Conservation (phyloP, 2,888 invertebrate genomes). For the Abrostola triplasia region DNA sequence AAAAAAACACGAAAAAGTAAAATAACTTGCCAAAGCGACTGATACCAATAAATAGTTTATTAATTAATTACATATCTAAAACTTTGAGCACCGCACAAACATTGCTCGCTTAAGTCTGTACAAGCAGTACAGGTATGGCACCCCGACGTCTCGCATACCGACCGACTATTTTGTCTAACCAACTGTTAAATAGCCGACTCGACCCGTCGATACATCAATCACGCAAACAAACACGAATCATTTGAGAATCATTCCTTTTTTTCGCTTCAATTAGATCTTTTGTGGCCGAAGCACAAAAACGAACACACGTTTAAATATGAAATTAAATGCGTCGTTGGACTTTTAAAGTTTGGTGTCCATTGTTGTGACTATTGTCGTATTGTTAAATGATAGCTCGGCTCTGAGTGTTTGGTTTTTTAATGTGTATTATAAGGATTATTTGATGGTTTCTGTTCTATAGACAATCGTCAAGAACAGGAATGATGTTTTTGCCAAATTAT, state of each 20-base stretch:
- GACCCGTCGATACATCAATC: slow-evolving; percentile 87
- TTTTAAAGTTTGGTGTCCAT: slow-evolving; percentile 61
- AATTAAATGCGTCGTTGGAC: slow-evolving; percentile 83
- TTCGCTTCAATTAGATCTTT: slow-evolving; percentile 87
- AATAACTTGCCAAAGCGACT: neutral
- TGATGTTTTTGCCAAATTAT: neutral
- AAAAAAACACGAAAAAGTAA: neutral
- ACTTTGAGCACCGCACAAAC: slow-evolving; percentile 70
- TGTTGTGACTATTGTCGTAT: slow-evolving; percentile 60
- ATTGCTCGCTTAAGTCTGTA: slow-evolving; percentile 66
- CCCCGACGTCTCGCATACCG: slow-evolving; percentile 75
- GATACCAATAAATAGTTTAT: neutral
- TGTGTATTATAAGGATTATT: slow-evolving; percentile 1
- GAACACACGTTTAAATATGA: slow-evolving; percentile 75
- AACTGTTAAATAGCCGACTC: slow-evolving; percentile 85
- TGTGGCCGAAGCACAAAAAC: slow-evolving; percentile 77
- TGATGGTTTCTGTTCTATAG: neutral
- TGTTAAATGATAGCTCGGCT: slow-evolving; percentile 67
- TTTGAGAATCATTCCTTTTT: slow-evolving; percentile 77
- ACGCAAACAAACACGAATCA: slow-evolving; percentile 79
- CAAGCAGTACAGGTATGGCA: slow-evolving; percentile 75
- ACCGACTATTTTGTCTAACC: slow-evolving; percentile 85
- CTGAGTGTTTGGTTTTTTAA: slow-evolving; percentile 39
- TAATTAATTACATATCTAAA: slow-evolving; percentile 34
- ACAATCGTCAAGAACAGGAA: neutral